Conservation (phyloP, 2,113 vertebrate species). For the Gobius niger region DNA sequence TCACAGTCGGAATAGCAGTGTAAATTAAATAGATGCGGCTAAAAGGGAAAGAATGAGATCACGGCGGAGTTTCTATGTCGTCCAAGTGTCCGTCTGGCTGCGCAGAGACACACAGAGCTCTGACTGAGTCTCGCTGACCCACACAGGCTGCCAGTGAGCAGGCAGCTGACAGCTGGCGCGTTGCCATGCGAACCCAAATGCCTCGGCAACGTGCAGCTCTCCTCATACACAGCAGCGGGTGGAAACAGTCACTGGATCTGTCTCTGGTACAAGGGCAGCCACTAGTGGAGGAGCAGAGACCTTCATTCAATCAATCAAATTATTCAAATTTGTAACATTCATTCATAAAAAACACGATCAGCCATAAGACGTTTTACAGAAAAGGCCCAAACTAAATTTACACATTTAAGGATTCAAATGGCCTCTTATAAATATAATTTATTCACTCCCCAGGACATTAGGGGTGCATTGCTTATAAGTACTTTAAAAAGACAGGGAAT, state of each 20-base stretch:
- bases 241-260: slow-evolving; percentile 59
- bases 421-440: too few species aligned
- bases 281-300: slow-evolving; percentile 59
- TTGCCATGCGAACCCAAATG: slow-evolving; percentile 57
- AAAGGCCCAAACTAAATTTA: too few species aligned
- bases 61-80: slow-evolving; percentile 39
- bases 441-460: too few species aligned
- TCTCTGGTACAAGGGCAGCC: slow-evolving; percentile 66
- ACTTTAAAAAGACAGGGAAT: too few species aligned
- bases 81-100: slow-evolving; percentile 20
- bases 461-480: too few species aligned
- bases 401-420: too few species aligned
- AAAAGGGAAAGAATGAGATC: slow-evolving; percentile 61
- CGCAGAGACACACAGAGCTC: slow-evolving; percentile 17
- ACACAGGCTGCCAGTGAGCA: slow-evolving; percentile 59
- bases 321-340: too few species aligned
- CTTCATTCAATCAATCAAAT: slow-evolving; percentile 58
- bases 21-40: slow-evolving; percentile 21
- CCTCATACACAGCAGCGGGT: slow-evolving; percentile 65
- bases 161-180: slow-evolving; percentile 69
- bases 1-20: slow-evolving; percentile 6
- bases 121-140: slow-evolving; percentile 59
- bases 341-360: too few species aligned
- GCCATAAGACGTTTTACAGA: too few species aligned
- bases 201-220: slow-evolving; percentile 72